Percentiles rank a stretch among this genome's conserved stretches.
Conservation (phyloP, 2,113 vertebrate species). For the Apodemus speciosus region DNA sequence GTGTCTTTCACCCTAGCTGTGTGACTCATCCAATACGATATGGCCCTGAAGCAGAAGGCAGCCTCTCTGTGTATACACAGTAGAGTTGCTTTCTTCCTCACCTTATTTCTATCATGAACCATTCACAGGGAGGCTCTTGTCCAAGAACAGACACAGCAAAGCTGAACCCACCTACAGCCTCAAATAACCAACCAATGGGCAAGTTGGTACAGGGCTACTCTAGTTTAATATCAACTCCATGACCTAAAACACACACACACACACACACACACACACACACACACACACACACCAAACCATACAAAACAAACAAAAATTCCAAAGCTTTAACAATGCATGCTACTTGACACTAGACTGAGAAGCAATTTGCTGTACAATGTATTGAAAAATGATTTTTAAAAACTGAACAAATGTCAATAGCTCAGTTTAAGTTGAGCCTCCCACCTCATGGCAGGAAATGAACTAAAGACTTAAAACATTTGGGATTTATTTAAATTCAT, state of each 20-base stretch:
- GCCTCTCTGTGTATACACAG: not conserved
- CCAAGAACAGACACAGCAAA: not conserved
- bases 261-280: no score
- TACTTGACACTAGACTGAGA: not conserved
- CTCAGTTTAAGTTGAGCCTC: not conserved
- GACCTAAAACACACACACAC: no score
- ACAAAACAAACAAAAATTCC: no score
- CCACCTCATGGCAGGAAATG: not conserved
- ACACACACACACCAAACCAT: no score
- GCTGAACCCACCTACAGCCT: not conserved
- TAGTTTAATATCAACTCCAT: not conserved
- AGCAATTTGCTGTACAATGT: not conserved
- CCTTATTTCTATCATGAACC: not conserved
- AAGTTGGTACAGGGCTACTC: not conserved
- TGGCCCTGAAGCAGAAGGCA: not conserved
- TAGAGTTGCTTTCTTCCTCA: not conserved
- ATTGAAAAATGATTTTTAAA: not conserved
- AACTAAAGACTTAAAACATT: not conserved
- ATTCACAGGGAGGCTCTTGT: not conserved
- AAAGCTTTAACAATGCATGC: not conserved
- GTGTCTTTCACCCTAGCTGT: not conserved
- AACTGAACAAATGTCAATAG: not conserved
- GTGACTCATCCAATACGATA: not conserved
- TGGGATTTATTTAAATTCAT: not conserved
- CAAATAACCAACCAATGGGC: not conserved